Evolutionary conservation across 2,888 invertebrate species (phyloP), one percentile per base, ranked within the genome.

Genomic region (Invenusta paracnida): DNA sequence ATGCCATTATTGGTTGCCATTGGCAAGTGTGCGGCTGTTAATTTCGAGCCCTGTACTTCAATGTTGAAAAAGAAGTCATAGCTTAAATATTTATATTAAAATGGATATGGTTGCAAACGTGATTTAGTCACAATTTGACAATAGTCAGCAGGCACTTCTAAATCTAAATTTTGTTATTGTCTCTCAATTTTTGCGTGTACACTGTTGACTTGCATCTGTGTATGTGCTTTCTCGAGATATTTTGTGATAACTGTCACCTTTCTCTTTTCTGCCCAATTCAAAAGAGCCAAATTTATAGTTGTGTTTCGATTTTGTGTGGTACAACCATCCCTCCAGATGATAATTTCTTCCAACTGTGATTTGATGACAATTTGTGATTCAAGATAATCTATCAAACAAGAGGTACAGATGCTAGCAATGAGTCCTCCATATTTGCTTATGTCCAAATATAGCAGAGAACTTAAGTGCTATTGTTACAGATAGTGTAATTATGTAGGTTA

Each of bases 251-350:
- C 27, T 2, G 13, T 30, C 11, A 82, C n/a, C 17, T 82, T 82
- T 28, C 48, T 48, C 48, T 17, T 29, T 28, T 30, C 30, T 17
- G 29, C 2, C 29, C 82, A 82, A 23, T 82, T 17, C 23, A 13
- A 29, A 82, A 82, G 17, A 5, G 29, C 29, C 29, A 27, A 82
- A 30, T n/a, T n/a, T 30, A 82, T 17, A 17, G 27, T 82, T 11
- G 2, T 28, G 27, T 11, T 82, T 5, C 82, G 82, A 23, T 82
- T 82, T 82, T 82, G 82, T 2, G 82, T 5, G n/a, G n/a, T 27
- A 28, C 82, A 82, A 30, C 82, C 82, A 82, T 82, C 29, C 2
- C 82, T 82, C 82, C 82, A 82, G 13, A 82, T 82, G 29, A 82
- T 5, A 30, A 79, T 82, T 48, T 48, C 17, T 48, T 48, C 48